Evolutionary conservation across 1,140 invertebrate genomes (phyloP), one percentile per base, ranked within the genome.

Genomic region (Drosophila nasuta): DNA sequence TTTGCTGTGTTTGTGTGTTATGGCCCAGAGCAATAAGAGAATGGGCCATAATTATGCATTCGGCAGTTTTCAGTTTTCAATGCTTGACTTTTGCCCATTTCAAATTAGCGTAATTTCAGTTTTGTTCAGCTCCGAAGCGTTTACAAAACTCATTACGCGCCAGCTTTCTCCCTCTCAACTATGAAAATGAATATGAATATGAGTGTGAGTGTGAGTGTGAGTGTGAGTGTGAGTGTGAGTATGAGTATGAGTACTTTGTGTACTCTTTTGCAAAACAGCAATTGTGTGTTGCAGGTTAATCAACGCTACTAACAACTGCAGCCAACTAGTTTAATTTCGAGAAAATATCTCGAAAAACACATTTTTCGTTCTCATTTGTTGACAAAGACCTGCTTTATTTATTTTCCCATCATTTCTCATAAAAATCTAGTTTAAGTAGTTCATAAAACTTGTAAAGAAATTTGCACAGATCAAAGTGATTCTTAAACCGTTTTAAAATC

Each of bases 21-120:
- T 25, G 13, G 48, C 30, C 46, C 15, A 38, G 59, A 56, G 35
- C 67, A 48, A 25, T 25, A 65, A 69, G 41, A 67, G 33, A 75
- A 78, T 71, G n/a, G 51, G 58, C 58, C 71, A 79, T 73, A 81
- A 76, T 72, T 67, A 71, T 70, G 60, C 63, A 76, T 73, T 6
- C 20, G 17, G 7, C 28, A 49, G 49, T 35, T 33, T n/a, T 56
- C 15, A 8, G 46, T 20, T 43, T 43, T 43, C 20, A 25, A 25
- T 25, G 4, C n/a, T 43, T 54, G 51, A 54, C 51, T 54, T 54
- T 54, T 54, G 51, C 51, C 51, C 51, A 54, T 33, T 28, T 17
- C 30, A 81, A 82, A 79, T 83, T 73, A 74, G 65, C 80, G 62
- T 64, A 73, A 70, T 79, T 83, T 70, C 20, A 41, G 49, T 48